Percentiles rank a stretch among this genome's conserved stretches.
These are phyloP conservation scores for Hedya salicella DNA, from an alignment of 2,888 invertebrate species.

Conservation along the genomic window DNA sequence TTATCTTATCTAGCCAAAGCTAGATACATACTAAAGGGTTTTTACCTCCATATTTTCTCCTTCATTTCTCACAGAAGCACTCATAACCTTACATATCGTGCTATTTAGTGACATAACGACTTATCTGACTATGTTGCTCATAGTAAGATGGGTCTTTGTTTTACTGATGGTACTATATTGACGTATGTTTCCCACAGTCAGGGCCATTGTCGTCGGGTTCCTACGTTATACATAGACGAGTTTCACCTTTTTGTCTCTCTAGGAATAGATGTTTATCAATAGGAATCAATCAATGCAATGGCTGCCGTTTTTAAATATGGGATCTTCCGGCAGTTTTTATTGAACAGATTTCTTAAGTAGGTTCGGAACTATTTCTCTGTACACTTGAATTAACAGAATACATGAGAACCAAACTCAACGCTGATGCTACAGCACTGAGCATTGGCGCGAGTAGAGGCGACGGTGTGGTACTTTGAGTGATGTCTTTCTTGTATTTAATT, in stretches of 20 bases:
- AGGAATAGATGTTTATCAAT: conserved; percentile 32
- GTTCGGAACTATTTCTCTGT: background rate
- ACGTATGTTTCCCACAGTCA: conserved; percentile 37
- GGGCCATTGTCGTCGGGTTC: conserved; percentile 65
- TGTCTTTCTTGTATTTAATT: too few species aligned
- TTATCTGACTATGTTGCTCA: background rate
- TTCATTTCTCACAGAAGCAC: conserved; percentile 18
- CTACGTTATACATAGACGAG: conserved; percentile 62
- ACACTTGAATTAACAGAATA: too few species aligned
- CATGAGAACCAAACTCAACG: too few species aligned
- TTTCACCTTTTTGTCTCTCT: conserved; percentile 72
- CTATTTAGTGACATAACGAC: background rate
- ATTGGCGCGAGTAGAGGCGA: too few species aligned
- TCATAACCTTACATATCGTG: conserved; percentile 32
- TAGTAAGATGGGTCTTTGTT: conserved; percentile 10
- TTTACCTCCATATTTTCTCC: conserved; percentile 28
- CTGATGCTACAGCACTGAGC: too few species aligned
- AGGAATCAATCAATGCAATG: conserved; percentile 23
- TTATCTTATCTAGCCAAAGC: background rate
- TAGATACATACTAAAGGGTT: background rate
- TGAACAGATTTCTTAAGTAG: conserved; percentile 1
- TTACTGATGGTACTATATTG: background rate
- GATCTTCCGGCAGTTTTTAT: conserved; percentile 13
- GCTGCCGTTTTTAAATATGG: conserved; percentile 2
- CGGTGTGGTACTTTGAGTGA: too few species aligned